Base-by-base conservation (phyloP, 2,113 vertebrate genomes). In the Corapipo altera region DNA sequence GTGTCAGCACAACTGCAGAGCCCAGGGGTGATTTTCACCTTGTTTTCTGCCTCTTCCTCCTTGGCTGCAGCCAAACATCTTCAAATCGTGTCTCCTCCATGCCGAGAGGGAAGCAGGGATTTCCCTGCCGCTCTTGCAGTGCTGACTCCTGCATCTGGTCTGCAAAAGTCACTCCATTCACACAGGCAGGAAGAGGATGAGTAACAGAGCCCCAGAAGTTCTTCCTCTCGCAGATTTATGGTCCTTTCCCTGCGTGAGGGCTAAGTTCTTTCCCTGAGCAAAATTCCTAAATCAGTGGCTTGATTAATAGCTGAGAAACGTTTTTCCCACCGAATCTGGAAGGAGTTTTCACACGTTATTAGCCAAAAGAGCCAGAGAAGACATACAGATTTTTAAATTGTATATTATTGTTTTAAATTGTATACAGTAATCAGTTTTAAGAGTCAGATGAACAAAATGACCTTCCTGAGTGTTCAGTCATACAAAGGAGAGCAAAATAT, bases 301-400 rank as follows among this genome's bases (percentile, higher is more conserved):
- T 96, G 95, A 96, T 96, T 97, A 96, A 97, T 93, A 78, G 88
- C 92, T 69, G 82, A n/a, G 93, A 90, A 93, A 84, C 55, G 11
- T 67, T 96, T 76, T 93, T 91, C 59, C 88, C 15, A 5, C 66
- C 1, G 4, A 90, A 44, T 71, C 54, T 77, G 70, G 83, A 71
- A 92, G 48, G 65, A 52, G 65, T 93, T 86, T 85, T 91, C 85
- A 81, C 86, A 95, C 4, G 0, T 57, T 78, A 75, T 84, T 84
- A 86, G 23, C 83, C 82, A 69, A 65, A 82, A 78, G 48, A 86
- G 18, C 8, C 28, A 32, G 70, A 49, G 70, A 96, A 81, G 59
- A 65, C 65, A 28, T 27, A 52, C 27, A 78, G 39, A 65, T 81
- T 81, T 90, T 77, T 57, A 43, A 64, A 43, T 14, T 77, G 79